Base-by-base conservation (phyloP, 1,140 invertebrate species). In the Drosophila kikkawai region DNA sequence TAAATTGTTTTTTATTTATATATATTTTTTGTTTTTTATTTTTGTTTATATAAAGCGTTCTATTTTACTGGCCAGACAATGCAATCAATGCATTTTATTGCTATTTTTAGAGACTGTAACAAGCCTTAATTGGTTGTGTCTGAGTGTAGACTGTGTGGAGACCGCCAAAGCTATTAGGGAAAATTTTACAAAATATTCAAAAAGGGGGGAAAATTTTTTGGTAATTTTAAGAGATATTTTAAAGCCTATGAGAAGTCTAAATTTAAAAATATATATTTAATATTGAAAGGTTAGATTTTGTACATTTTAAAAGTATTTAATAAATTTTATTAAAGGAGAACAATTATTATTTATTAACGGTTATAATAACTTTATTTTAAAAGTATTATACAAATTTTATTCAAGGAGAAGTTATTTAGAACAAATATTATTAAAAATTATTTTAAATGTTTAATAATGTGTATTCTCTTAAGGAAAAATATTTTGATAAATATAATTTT, bases 81-180 rank as follows among this genome's bases (percentile, higher is more conserved):
- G 37, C 63, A 87, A 79, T 82, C 58, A 67, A 66, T 74, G 55
- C 64, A 69, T 57, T 71, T 53, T 63, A 63, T 32, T 29, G 13
- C 57, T 56, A 65, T 82, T 51, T 47, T 63, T 77, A 61, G 44
- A 61, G 32, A 47, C 36, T 44, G 22, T 55, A 60, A 77, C 58
- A 67, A 77, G 55, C 58, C 48, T 75, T 65, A 75, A 75, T 75
- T 75, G 58, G 37, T n/a, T 5, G 37, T 48, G 42, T 56, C 41
- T 75, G 53, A 60, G 37, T n/a, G 26, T 41, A 57, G 71, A 74
- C 50, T 37, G 12, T 47, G 42, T 41, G 41, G 26, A 37, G 5
- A 37, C 11, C 9, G 11, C 3, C 26, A 13, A 37, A n/a, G 11
- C 36, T 39, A 15, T n/a, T 4, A 19, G 12, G 13, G 13, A 29